Evolutionary conservation across 2,797 vertebrate species (phyloP).

Genomic region (Smutsia gigantea): DNA sequence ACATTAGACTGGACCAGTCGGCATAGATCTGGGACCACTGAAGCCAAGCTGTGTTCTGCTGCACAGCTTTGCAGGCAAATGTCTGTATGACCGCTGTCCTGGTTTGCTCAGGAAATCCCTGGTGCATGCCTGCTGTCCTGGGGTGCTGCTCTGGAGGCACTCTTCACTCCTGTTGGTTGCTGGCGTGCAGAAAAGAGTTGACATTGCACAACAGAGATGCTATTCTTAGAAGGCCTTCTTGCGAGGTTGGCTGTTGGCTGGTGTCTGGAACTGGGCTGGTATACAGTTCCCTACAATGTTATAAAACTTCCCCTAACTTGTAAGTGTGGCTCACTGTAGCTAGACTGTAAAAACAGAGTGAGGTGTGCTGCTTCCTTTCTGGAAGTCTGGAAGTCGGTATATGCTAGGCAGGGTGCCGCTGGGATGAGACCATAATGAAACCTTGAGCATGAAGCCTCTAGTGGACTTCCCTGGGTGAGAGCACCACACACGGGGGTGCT

Average conservation of each 20-base stretch:
- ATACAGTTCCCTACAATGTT: accelerated
- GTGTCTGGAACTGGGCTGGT: background rate
- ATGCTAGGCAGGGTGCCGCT: background rate
- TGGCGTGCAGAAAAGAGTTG: background rate
- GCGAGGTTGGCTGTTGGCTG: background rate
- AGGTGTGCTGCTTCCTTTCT: background rate
- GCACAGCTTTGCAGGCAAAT: background rate
- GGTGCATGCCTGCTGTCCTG: too few relatives aligned
- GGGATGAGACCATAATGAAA: background rate
- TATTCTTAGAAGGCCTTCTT: background rate
- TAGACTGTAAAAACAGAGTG: background rate
- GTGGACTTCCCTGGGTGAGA: background rate
- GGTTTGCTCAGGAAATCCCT: background rate
- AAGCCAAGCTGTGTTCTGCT: accelerated
- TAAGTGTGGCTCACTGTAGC: background rate
- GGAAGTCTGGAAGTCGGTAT: background rate
- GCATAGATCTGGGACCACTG: accelerated
- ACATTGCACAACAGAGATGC: accelerated
- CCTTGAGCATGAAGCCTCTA: accelerated
- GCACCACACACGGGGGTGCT: accelerated
- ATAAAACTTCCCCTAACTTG: background rate
- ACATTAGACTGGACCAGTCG: too few relatives aligned
- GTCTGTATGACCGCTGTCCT: background rate
- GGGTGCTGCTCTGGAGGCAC: accelerated
- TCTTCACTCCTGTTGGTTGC: too few relatives aligned